phyloP scores from a whole-genome alignment of 2,888 invertebrate genomes.

The Antheraea assamensis region DNA sequence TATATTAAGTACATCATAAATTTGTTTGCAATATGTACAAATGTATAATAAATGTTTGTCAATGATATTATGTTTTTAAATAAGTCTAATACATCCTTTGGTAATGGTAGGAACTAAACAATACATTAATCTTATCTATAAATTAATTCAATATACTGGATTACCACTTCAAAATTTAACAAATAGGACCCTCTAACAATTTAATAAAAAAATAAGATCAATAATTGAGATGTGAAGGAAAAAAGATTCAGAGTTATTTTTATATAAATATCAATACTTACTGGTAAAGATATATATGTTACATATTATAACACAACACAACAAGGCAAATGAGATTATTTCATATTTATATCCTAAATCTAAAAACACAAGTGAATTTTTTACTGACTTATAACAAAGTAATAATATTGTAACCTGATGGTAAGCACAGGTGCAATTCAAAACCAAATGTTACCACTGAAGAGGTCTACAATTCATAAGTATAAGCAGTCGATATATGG shows the following conservation, averaged over 20 bases:
- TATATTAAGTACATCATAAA: conserved; percentile 69
- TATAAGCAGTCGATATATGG: too few relatives aligned
- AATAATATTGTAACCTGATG: too few relatives aligned
- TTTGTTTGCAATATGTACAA: conserved; percentile 73
- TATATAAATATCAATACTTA: not conserved
- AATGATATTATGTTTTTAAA: conserved; percentile 11
- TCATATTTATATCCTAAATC: not conserved
- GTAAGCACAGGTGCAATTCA: too few relatives aligned
- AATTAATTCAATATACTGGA: too few relatives aligned
- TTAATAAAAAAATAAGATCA: not conserved
- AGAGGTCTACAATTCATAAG: too few relatives aligned
- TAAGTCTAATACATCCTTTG: conserved; percentile 35
- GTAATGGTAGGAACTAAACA: conserved; percentile 27
- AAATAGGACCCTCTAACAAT: too few relatives aligned
- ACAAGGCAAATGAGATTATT: not conserved
- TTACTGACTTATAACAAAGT: not conserved
- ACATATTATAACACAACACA: not conserved
- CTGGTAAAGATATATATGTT: not conserved
- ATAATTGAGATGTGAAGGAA: not conserved
- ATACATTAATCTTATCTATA: not conserved
- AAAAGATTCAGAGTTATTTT: not conserved
- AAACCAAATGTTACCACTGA: too few relatives aligned
- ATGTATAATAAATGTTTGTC: conserved; percentile 71
- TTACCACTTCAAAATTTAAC: too few relatives aligned
- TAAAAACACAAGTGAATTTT: not conserved